phyloP scores from a whole-genome alignment of 2,888 invertebrate genomes.

The Lasius platythorax region DNA sequence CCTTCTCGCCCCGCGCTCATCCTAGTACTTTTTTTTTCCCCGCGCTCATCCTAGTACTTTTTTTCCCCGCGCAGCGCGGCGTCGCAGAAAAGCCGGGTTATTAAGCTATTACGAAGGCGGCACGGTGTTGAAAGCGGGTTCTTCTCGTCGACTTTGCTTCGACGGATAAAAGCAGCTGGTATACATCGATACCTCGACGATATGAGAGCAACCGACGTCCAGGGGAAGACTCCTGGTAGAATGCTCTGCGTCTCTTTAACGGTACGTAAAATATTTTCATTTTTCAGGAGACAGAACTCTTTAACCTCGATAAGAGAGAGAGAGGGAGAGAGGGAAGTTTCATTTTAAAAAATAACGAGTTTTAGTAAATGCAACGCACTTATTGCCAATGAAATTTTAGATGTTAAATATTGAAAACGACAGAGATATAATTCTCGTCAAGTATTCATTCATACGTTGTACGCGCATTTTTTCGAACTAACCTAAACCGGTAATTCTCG shows the following conservation, averaged over 20 bases:
- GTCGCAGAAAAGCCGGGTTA: conserved; percentile 54
- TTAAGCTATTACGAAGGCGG: conserved; percentile 52
- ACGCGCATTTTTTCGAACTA: neutral
- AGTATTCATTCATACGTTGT: neutral
- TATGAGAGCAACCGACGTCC: conserved; percentile 9
- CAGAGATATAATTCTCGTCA: neutral
- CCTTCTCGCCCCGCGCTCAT: neutral
- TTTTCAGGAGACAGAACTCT: neutral
- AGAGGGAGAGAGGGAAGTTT: neutral
- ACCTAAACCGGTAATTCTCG: neutral
- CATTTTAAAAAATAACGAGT: neutral
- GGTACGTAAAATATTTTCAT: neutral
- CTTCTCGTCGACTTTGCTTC: conserved; percentile 19
- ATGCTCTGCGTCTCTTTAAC: neutral
- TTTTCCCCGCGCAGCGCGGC: conserved; percentile 22
- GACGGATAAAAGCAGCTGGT: conserved; percentile 38
- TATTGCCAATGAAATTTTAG: neutral
- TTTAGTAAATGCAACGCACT: neutral
- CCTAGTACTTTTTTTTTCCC: conserved; percentile 11
- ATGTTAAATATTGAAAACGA: neutral
- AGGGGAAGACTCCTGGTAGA: neutral
- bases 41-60: neutral
- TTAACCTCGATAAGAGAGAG: neutral
- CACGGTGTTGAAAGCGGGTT: conserved; percentile 53
- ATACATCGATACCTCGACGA: conserved; percentile 43